phyloP scores from a whole-genome alignment of 1,140 invertebrate species.

The Nomia melanderi region DNA sequence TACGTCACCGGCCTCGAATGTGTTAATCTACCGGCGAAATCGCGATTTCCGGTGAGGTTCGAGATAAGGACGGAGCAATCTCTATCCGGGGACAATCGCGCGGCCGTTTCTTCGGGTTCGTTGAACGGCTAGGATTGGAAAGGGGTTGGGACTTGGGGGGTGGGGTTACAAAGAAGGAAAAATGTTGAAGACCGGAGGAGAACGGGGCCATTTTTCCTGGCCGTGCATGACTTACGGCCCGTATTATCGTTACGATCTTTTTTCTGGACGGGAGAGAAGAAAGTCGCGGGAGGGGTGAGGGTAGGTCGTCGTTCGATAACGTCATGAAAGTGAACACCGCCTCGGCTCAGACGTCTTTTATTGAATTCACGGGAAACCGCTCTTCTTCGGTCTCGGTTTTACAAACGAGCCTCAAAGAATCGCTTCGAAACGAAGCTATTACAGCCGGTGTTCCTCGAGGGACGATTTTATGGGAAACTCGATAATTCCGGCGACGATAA shows the following conservation, averaged over 20 bases:
- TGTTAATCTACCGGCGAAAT: constrained; percentile 13
- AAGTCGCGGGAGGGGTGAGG: neutral
- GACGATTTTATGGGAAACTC: constrained; percentile 34
- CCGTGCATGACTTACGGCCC: constrained; percentile 54
- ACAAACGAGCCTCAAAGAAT: constrained; percentile 53
- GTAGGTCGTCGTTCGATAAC: constrained; percentile 52
- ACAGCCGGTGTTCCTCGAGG: neutral
- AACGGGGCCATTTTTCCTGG: constrained; percentile 29
- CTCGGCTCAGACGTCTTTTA: constrained; percentile 55
- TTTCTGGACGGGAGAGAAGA: constrained; percentile 12
- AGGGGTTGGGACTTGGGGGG: no score
- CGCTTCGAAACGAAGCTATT: constrained; percentile 49
- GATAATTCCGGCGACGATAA: constrained; percentile 31
- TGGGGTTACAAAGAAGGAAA: constrained; percentile 16
- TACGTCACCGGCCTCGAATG: no score
- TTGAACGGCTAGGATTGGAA: constrained; percentile 20
- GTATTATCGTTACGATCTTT: constrained; percentile 59
- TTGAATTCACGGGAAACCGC: constrained; percentile 61
- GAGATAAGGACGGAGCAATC: neutral
- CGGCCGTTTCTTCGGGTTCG: constrained; percentile 35
- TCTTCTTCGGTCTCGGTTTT: constrained; percentile 50
- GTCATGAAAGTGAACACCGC: constrained; percentile 59
- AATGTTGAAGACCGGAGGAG: constrained; percentile 15
- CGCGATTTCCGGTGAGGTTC: neutral
- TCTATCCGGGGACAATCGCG: constrained; percentile 21